Evolutionary conservation across 2,888 invertebrate species (phyloP).

Genomic region (Drosophila ustulata): DNA sequence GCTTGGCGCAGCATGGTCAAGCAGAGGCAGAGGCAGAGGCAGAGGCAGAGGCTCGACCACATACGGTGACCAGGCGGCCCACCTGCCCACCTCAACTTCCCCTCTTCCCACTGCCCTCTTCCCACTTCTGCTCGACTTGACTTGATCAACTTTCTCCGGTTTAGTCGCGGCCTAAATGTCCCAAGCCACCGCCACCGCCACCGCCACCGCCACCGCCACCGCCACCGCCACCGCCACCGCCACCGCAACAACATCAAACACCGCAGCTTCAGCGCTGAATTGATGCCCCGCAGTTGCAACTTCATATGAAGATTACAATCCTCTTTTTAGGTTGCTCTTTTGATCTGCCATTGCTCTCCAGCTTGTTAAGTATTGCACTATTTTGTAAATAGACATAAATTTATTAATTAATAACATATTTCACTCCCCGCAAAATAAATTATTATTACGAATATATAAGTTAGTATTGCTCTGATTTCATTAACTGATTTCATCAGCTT

Average conservation of each 20-base stretch:
- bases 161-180: conserved; percentile 58
- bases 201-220: conserved; percentile 29
- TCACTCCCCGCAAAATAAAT: too few species aligned
- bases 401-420: too few species aligned
- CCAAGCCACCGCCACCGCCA: conserved; percentile 17
- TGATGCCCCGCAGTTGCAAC: conserved; percentile 1
- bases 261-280: conserved; percentile 7
- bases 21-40: too few species aligned
- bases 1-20: conserved; percentile 13
- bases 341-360: too few species aligned
- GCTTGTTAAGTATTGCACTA: too few species aligned
- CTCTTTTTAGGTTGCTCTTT: neutral
- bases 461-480: too few species aligned
- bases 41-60: conserved; percentile 16
- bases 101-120: too few species aligned
- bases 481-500: too few species aligned
- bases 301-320: neutral
- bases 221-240: conserved; percentile 5
- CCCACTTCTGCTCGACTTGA: neutral
- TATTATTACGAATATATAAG: too few species aligned
- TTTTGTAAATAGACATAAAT: too few species aligned
- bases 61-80: conserved; percentile 23
- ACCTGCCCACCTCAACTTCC: conserved; percentile 17
- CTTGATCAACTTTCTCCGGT: conserved; percentile 56
- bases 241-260: conserved; percentile 28